These are phyloP conservation scores for Entosphenus tridentatus DNA, from an alignment of 2,113 vertebrate genomes.

Conservation along the genomic window DNA sequence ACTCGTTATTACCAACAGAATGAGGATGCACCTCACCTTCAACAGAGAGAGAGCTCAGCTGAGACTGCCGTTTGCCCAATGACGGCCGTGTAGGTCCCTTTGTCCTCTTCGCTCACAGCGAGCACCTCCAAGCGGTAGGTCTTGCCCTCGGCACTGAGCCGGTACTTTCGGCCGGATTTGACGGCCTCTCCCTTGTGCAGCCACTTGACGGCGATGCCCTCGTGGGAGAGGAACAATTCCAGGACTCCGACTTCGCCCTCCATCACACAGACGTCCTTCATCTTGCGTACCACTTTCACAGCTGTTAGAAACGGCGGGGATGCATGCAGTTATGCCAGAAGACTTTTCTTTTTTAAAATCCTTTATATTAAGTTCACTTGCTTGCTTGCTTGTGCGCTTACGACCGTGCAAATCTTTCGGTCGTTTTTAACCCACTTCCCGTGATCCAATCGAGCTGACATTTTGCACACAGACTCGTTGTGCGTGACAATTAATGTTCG, in stretches of 20 bases:
- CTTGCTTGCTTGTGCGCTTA: no score
- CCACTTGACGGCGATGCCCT: slow-evolving; percentile 67
- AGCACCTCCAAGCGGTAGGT: slow-evolving; percentile 70
- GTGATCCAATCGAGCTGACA: no score
- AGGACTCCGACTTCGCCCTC: slow-evolving; percentile 57
- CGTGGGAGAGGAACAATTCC: slow-evolving; percentile 84
- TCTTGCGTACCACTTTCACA: slow-evolving; percentile 90
- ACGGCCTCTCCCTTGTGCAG: slow-evolving; percentile 64
- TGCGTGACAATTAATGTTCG: no score
- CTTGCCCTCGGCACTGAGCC: slow-evolving; percentile 65
- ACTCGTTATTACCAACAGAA: rapidly evolving
- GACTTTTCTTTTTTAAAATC: slow-evolving; percentile 12
- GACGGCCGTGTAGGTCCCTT: slow-evolving; percentile 64
- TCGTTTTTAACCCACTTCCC: no score
- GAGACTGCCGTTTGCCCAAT: slow-evolving; percentile 68
- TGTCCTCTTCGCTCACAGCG: slow-evolving; percentile 34
- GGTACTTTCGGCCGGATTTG: slow-evolving; percentile 49
- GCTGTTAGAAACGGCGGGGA: slow-evolving; percentile 21
- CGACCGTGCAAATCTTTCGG: no score
- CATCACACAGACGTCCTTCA: slow-evolving; percentile 67
- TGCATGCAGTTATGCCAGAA: no score
- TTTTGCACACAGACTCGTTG: no score
- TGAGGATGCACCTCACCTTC: slow-evolving; percentile 39
- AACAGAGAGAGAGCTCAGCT: slow-evolving; percentile 45
- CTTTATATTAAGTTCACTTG: no score